phyloP scores from a whole-genome alignment of 2,797 vertebrate species.

The Enteromius fasciolatus region DNA sequence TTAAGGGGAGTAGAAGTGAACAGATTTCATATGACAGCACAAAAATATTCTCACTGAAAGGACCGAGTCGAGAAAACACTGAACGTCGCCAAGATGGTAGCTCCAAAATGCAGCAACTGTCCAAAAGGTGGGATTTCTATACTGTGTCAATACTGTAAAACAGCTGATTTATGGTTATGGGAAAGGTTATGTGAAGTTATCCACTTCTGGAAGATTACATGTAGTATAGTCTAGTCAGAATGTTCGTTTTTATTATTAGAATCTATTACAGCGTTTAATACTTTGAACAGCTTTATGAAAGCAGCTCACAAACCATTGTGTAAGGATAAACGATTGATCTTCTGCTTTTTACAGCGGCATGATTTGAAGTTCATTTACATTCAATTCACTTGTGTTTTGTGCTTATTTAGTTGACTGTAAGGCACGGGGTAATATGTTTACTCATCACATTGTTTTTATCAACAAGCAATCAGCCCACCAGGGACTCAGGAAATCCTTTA shows the following conservation, averaged over 20 bases:
- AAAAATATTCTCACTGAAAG: background rate
- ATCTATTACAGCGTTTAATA: background rate
- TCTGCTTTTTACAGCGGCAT: background rate
- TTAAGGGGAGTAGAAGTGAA: background rate
- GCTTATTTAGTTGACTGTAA: background rate
- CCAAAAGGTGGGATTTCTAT: slow-evolving; percentile 30
- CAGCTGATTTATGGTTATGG: background rate
- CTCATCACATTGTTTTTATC: background rate
- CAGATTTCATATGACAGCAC: background rate
- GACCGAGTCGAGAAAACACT: background rate
- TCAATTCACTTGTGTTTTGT: background rate
- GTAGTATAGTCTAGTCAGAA: background rate
- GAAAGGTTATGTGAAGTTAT: background rate
- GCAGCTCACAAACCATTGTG: background rate
- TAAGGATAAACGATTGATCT: background rate
- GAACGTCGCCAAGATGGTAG: slow-evolving; percentile 9
- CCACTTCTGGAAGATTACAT: background rate
- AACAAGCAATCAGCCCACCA: background rate
- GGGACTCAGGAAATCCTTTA: slow-evolving; percentile 24
- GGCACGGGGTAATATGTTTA: background rate
- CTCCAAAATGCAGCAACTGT: background rate
- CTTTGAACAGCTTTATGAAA: background rate
- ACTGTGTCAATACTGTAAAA: background rate
- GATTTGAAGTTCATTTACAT: background rate
- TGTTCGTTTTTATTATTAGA: background rate